These are phyloP conservation scores for Drosophila kepulauana DNA, from an alignment of 1,140 invertebrate species.

Conservation along the genomic window DNA sequence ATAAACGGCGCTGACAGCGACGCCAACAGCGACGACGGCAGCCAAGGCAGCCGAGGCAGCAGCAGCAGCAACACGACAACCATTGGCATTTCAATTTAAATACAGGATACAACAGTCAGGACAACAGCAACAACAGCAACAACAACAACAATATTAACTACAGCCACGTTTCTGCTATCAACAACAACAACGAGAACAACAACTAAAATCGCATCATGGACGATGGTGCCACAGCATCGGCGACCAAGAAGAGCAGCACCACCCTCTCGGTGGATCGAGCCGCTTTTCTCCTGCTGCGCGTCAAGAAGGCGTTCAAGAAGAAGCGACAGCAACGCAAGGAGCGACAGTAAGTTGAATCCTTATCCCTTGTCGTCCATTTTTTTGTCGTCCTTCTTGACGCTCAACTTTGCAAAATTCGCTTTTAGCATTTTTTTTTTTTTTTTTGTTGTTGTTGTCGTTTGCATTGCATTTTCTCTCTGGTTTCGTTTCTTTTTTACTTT, in stretches of 20 bases:
- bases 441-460: neutral
- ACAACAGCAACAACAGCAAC: conserved; percentile 21
- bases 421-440: neutral
- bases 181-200: conserved; percentile 21
- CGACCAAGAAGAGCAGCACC: conserved; percentile 73
- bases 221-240: conserved; percentile 56
- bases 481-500: conserved; percentile 1
- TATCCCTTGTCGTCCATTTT: neutral
- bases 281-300: conserved; percentile 93
- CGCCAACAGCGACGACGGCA: neutral
- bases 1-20: conserved; percentile 42
- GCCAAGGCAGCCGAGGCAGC: conserved; percentile 8
- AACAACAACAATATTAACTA: conserved; percentile 6
- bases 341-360: conserved; percentile 88
- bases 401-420: conserved; percentile 11
- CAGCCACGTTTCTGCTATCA: conserved; percentile 9
- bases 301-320: conserved; percentile 95
- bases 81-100: conserved; percentile 56
- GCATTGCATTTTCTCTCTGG: neutral
- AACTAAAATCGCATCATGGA: conserved; percentile 59
- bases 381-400: neutral
- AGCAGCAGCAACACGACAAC: conserved; percentile 35
- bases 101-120: conserved; percentile 28
- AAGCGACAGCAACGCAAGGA: conserved; percentile 94
- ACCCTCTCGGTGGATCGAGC: conserved; percentile 93